A percentile compares a stretch with the other conserved stretches of the same genome.
phyloP scores from a whole-genome alignment of 2,797 vertebrate species.

The Phylloscopus collybita region DNA sequence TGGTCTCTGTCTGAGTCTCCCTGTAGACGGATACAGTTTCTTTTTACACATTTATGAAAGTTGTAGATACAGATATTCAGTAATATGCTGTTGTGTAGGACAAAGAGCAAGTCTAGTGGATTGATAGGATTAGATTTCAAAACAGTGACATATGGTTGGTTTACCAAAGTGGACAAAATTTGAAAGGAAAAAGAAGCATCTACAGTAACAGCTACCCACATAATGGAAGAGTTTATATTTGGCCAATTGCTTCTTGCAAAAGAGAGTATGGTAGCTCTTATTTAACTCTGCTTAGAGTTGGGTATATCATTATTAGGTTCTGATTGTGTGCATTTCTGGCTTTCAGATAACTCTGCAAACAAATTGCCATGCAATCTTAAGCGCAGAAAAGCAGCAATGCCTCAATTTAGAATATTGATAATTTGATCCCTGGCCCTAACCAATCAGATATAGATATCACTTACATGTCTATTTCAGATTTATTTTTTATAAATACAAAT shows the following conservation, averaged over 20 bases:
- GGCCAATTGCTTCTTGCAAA: not conserved
- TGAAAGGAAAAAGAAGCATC: conserved; percentile 41
- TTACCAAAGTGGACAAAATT: conserved; percentile 75
- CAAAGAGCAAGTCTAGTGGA: conserved; percentile 74
- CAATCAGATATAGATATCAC: not conserved
- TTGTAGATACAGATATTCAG: conserved; percentile 80
- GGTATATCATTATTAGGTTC: not conserved
- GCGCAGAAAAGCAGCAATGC: not conserved
- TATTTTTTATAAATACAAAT: not conserved
- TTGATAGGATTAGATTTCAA: conserved; percentile 80
- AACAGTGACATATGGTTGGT: conserved; percentile 79
- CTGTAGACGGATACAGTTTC: conserved; percentile 80
- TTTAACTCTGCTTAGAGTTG: not conserved
- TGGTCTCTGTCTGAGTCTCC: conserved; percentile 82
- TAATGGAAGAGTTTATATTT: conserved; percentile 33
- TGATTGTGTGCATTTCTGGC: not conserved
- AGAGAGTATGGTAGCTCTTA: not conserved
- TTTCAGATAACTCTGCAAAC: not conserved
- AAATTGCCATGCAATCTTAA: not conserved
- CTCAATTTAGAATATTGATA: conserved; percentile 31
- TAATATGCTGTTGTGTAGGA: conserved; percentile 75
- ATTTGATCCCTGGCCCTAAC: not conserved
- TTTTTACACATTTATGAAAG: conserved; percentile 84
- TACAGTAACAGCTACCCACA: conserved; percentile 45
- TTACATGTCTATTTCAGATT: not conserved